phyloP scores from a whole-genome alignment of 2,113 vertebrate species.

The Chaetops frenatus region DNA sequence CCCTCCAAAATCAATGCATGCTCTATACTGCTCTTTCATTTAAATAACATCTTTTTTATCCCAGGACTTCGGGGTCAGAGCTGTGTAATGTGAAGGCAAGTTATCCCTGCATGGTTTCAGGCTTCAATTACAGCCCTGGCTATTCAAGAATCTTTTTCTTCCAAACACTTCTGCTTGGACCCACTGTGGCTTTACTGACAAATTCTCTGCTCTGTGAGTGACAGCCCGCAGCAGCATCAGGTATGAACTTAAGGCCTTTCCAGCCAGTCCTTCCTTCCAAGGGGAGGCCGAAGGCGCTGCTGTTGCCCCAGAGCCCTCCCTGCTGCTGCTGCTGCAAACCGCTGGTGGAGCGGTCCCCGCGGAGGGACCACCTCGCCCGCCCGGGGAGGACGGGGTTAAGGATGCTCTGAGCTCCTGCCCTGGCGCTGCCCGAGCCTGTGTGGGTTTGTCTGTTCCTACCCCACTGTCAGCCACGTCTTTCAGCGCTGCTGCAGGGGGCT shows the following conservation, averaged over 20 bases:
- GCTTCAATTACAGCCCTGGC: background rate
- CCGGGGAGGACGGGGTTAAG: background rate
- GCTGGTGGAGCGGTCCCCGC: accelerated
- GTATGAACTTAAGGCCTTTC: background rate
- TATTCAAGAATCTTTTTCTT: background rate
- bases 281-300: accelerated
- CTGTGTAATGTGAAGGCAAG: background rate
- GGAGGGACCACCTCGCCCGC: too few relatives aligned
- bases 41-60: background rate
- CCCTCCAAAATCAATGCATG: background rate
- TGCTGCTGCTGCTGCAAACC: accelerated
- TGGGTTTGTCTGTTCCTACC: background rate
- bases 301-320: background rate
- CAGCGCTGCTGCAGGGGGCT: background rate
- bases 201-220: background rate
- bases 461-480: background rate
- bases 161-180: background rate
- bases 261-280: background rate
- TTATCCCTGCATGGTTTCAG: background rate
- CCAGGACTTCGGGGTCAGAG: background rate
- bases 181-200: background rate
- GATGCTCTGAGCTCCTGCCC: background rate
- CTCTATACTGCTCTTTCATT: background rate
- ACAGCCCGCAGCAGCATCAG: background rate
- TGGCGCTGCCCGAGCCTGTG: background rate